Base-by-base conservation (phyloP, 2,888 invertebrate species). In the Alitta virens region DNA sequence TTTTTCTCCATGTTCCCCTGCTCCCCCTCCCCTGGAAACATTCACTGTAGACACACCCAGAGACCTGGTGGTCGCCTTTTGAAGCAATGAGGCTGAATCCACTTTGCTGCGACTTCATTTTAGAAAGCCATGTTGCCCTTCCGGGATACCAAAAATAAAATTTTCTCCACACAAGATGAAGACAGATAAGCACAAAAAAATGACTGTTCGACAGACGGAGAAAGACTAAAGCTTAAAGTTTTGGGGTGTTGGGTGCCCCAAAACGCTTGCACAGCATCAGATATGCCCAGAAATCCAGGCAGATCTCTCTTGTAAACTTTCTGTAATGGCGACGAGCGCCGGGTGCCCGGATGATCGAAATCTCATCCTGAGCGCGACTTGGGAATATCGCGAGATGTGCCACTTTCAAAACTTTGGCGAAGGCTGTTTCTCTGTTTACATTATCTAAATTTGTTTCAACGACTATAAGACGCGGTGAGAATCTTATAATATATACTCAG, bases 1-100 rank as follows among this genome's bases (percentile, higher is more conserved):
- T 75, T 76, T 69, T 74, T 78, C 67, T 78, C 76, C 78, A 77
- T 77, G 49, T 38, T 54, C 50, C 62, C 71, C 54, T 53, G 53
- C 63, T 62, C 64, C 62, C 74, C 75, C 62, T 74, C 74, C 71
- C 69, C 71, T 76, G 71, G 76, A 71, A 53, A 63, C 59, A 49
- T 63, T 53, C 55, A 63, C 49, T 42, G 52, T 57, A 26, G 51
- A 27, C 43, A 54, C 38, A 40, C 50, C 43, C 33, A 60, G 54
- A 60, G 70, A 73, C 73, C 71, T 63, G 68, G 64, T 65, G 73
- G 72, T 63, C 72, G 68, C 70, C 42, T 56, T 46, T 43, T 43
- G 24, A 54, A 40, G 46, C 51, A 61, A 49, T 21, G 21, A 23
- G 43, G 42, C 52, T 46, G 49, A 52, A 51, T 33, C 46, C 27